phyloP scores from a whole-genome alignment of 2,797 vertebrate genomes.

The Falco biarmicus region DNA sequence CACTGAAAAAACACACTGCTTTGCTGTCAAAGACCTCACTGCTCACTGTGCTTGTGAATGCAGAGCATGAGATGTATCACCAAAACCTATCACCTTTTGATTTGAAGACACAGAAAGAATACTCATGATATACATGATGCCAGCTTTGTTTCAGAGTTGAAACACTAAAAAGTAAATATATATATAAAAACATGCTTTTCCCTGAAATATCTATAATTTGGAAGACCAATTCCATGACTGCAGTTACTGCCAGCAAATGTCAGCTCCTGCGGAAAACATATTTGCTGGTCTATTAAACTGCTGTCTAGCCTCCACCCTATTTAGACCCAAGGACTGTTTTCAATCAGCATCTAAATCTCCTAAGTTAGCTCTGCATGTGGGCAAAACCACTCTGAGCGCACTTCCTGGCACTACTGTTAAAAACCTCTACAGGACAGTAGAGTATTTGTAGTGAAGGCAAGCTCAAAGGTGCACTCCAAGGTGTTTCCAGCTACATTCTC shows the following conservation, averaged over 20 bases:
- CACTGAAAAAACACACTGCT: background rate
- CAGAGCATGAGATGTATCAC: background rate
- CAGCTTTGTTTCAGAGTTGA: background rate
- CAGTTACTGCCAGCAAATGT: background rate
- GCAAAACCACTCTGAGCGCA: background rate
- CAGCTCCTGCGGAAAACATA: background rate
- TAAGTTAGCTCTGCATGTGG: background rate
- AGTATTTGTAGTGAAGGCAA: background rate
- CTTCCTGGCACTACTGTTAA: background rate
- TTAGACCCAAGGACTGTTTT: background rate
- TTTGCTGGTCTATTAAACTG: background rate
- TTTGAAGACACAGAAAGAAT: background rate
- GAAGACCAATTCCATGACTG: background rate
- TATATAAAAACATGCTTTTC: background rate
- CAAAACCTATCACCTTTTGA: background rate
- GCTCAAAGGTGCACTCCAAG: background rate
- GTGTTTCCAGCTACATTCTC: background rate
- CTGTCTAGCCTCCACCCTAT: background rate
- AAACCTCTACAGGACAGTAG: background rate
- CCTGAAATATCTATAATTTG: background rate
- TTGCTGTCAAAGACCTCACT: background rate
- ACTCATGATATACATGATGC: background rate
- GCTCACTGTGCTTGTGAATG: background rate
- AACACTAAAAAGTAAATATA: background rate
- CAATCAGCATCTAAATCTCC: background rate